phyloP scores from a whole-genome alignment of 2,888 invertebrate genomes.

The Leptopilina syphax region DNA sequence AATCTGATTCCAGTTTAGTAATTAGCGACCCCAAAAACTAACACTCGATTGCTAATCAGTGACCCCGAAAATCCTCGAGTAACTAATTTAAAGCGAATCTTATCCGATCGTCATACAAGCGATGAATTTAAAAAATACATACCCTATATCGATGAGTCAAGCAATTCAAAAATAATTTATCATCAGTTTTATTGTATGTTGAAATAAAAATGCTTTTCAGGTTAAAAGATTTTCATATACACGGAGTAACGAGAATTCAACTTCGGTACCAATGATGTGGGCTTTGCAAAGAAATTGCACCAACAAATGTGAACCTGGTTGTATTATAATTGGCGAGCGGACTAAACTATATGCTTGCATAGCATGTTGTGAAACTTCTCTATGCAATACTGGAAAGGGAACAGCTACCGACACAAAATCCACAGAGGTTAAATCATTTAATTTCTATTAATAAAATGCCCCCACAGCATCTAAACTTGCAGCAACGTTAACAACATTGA shows the following conservation, averaged over 20 bases:
- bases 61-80: too few species aligned
- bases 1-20: too few species aligned
- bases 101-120: too few species aligned
- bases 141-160: too few species aligned
- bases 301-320: conserved; percentile 90
- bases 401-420: conserved; percentile 57
- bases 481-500: too few species aligned
- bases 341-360: conserved; percentile 93
- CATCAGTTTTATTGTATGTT: background rate
- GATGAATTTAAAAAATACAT: too few species aligned
- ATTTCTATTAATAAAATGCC: too few species aligned
- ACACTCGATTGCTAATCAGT: too few species aligned
- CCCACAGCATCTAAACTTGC: too few species aligned
- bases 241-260: conserved; percentile 88
- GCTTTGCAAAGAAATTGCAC: conserved; percentile 90
- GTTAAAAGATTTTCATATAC: conserved; percentile 91
- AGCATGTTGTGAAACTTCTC: conserved; percentile 87
- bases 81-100: too few species aligned
- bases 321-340: conserved; percentile 92
- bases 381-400: conserved; percentile 88
- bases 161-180: too few species aligned
- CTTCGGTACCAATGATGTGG: conserved; percentile 87
- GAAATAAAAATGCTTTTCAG: conserved; percentile 73
- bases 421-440: background rate
- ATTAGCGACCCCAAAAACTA: too few species aligned